Base-by-base conservation (phyloP, 2,113 vertebrate genomes). In the Tichodroma muraria region DNA sequence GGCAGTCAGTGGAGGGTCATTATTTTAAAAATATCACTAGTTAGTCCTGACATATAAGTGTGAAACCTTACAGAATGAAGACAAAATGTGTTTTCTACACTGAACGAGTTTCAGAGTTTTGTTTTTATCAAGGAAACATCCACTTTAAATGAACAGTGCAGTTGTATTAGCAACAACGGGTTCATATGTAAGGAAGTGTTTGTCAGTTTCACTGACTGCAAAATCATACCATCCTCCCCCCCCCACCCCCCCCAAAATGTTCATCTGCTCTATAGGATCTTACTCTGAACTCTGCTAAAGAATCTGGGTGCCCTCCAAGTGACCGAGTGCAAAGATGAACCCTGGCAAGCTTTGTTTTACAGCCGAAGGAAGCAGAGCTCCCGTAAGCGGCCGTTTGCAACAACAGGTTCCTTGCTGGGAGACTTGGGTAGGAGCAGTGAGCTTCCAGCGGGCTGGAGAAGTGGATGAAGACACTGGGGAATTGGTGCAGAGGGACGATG, bases 11-110 rank as follows among this genome's bases (percentile, higher is more conserved):
- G 31, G 64, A 86, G 66, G 21, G 77, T 31, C 22, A 31, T 78
- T 92, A 92, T 83, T 85, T 71, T 13, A 49, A 76, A 90, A 89
- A 44, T 54, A 92, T n/a, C 69, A 70, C 35, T 19, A 84, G 35
- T 90, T 85, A 50, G 25, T 94, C 37, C 65, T 68, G 69, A 59
- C 44, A 71, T 60, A 2, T 28, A 56, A 60, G 23, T 6, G 4
- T 1, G 2, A 93, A 90, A 65, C 37, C 44, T 37, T 57, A 30
- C 14, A 70, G 57, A 19, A 14, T 44, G 56, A 72, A 87, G 69
- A 25, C 65, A 90, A 69, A 92, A 64, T 17, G 30, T 2, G 8
- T 77, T 75, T 92, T 49, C 47, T 68, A 37, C 2, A 2, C 20
- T 44, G 38, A 88, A 59, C 24, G 59, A 85, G n/a, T 70, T 71